Base-by-base conservation (phyloP, 2,113 vertebrate species). In the Zootoca vivipara region DNA sequence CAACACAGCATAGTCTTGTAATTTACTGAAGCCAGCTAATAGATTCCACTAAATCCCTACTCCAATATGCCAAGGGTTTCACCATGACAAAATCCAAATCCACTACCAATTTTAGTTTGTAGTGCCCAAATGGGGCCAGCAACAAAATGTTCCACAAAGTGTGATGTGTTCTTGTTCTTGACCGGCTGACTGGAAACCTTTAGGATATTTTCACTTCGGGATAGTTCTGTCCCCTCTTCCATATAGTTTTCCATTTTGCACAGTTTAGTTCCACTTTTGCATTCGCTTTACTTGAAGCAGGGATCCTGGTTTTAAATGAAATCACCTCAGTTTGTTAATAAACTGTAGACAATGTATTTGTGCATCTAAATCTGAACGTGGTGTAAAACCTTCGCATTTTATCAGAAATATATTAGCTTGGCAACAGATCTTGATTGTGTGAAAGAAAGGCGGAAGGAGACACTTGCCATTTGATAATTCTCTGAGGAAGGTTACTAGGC, bases 401-500 rank as follows among this genome's bases (percentile, higher is more conserved):
- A 77, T 89, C 40, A 52, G 46, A 18, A 82, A 91, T 82, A 62
- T 74, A 30, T 91, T 70, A 87, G 77, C 30, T 85, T 52, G 13
- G 8, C 40, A 89, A 64, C 81, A 22, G 24, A 62, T 82, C 93
- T 87, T 93, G 10, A 87, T 89, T 91, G 20, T 67, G 26, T 69
- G 81, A 46, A 30, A 69, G 40, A 46, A 67, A 89, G 58, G 2
- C 30, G 87, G 80, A 67, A 35, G 91, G 85, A 10, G 28, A 52
- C 46, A 69, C 67, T 69, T 69, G 9, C 26, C 93, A 83, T 2
- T 67, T 84, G 92, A 86, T 83, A 86, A 46, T 56, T 83, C 89
- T 83, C 58, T 15, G 7, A 0, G 1, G 89, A 93, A 82, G 2
- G 88, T 42, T 85, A 82, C 91, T 91, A 93, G 94, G 91, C 92